Evolutionary conservation across 2,113 vertebrate genomes (phyloP).

Genomic region (Carassius gibelio): DNA sequence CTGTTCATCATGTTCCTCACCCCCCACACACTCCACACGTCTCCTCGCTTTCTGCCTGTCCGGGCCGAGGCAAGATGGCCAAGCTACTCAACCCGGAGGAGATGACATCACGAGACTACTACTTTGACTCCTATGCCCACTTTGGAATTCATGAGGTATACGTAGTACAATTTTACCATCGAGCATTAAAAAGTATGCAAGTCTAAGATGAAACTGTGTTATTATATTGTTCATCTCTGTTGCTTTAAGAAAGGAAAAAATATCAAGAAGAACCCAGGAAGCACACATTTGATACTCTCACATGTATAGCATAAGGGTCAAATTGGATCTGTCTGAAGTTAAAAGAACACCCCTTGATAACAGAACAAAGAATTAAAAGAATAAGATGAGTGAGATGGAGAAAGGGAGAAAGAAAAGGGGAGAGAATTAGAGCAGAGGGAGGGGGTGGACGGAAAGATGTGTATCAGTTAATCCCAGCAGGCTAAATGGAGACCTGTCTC

Average conservation of each 20-base stretch:
- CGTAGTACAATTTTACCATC: neutral
- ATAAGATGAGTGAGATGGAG: slow-evolving; percentile 12
- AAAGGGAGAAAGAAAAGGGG: neutral
- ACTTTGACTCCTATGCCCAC: slow-evolving; percentile 98
- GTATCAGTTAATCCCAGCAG: slow-evolving; percentile 64
- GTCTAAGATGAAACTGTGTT: neutral
- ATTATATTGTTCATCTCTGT: neutral
- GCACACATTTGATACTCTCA: neutral
- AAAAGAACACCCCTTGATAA: slow-evolving; percentile 46
- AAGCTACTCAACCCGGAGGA: slow-evolving; percentile 94
- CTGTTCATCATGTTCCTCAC: slow-evolving; percentile 78
- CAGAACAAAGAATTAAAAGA: slow-evolving; percentile 21
- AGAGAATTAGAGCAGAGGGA: slow-evolving; percentile 47
- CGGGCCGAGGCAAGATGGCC: slow-evolving; percentile 87
- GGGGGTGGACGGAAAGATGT: slow-evolving; percentile 62
- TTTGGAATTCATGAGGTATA: slow-evolving; percentile 98
- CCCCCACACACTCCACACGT: slow-evolving; percentile 71
- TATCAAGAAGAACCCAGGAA: neutral
- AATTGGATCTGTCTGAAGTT: slow-evolving; percentile 44
- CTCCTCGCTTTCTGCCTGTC: slow-evolving; percentile 83
- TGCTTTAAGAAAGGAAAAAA: neutral
- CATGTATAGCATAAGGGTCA: slow-evolving; percentile 52
- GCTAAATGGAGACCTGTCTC: slow-evolving; percentile 63
- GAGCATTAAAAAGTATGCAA: neutral
- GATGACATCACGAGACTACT: slow-evolving; percentile 98